Evolutionary conservation across 2,797 vertebrate species (phyloP), one percentile per base, ranked within the genome.

Genomic region (Semaprochilodus insignis): DNA sequence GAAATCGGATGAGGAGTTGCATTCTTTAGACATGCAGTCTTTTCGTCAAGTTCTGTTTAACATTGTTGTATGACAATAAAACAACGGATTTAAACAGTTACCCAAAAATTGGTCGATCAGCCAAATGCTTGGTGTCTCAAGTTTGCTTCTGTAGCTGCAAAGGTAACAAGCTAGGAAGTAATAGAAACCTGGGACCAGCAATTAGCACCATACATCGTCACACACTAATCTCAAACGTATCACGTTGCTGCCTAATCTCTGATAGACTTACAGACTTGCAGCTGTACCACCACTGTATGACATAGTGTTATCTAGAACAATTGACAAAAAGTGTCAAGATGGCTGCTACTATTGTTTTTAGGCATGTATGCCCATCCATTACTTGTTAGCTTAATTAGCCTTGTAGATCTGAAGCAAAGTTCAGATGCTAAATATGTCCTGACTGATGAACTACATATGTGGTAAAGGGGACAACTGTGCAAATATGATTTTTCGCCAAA

Each of bases 11-110:
- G 14, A 57, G n/a, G 78, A 65, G 52, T 60, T 81, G 23, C 48
- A 51, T 63, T 75, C 44, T 74, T 81, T 25, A 52, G 40, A 71
- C 60, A 71, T 70, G 36, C 60, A 48, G 34, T 13, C 54, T 40
- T 71, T 80, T 62, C 27, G 31, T 55, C 3, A 13, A 73, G 40
- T 52, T 52, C 51, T 23, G 1, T 59, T 10, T 1, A 31, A 31
- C n/a, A 14, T 10, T 27, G 60, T 14, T 23, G 60, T 27, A 13
- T 13, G 44, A 13, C 44, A 54, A 51, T 3, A 19, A 52, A 14
- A 17, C 17, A 54, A 11, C 15, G 17, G 17, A 19, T 4, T 11
- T 16, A 3, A 54, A 16, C 16, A 3, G 0, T 54, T 54, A 16
- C 52, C 52, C 52, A 16, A 16, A 54, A 54, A 54, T 0, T 48